Conservation (phyloP, 2,797 vertebrate genomes). For the Babyrousa celebensis region DNA sequence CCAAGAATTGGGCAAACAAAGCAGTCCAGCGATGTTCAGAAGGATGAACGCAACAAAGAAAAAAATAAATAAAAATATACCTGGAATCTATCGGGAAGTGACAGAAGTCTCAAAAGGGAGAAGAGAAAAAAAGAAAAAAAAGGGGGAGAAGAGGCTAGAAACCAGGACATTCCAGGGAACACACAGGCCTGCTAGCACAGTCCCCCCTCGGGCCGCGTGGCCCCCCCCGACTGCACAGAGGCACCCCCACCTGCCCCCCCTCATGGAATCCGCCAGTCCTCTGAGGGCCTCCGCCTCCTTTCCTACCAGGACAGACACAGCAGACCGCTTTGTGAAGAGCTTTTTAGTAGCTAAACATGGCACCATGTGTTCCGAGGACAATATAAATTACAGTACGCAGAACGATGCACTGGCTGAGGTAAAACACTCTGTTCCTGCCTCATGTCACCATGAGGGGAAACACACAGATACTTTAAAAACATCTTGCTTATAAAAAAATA, state of each 20-base stretch:
- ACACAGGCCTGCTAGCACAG: not conserved
- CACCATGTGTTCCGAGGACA: constrained; percentile 77
- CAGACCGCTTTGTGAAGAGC: constrained; percentile 68
- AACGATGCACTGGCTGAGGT: constrained; percentile 77
- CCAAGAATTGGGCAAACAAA: not conserved
- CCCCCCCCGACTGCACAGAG: not conserved
- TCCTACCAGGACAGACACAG: constrained; percentile 73
- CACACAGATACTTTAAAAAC: constrained; percentile 79
- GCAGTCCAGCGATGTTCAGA: not conserved
- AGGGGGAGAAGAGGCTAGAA: not conserved
- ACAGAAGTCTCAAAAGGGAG: not conserved
- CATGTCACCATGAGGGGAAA: not conserved
- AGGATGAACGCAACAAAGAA: not conserved
- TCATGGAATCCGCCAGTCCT: not conserved
- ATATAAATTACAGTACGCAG: constrained; percentile 83
- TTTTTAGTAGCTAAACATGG: constrained; percentile 90
- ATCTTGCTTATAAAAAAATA: constrained; percentile 74
- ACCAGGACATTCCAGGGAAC: not conserved
- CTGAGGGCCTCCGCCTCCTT: not conserved
- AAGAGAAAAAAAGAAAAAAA: not conserved
- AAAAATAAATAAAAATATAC: not conserved
- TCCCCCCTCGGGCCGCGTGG: not conserved
- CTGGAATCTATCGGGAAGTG: not conserved
- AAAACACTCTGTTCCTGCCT: constrained; percentile 48
- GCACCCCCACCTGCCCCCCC: not conserved